Evolutionary conservation across 2,888 invertebrate genomes (phyloP).

Genomic region (Drosophila antonietae): DNA sequence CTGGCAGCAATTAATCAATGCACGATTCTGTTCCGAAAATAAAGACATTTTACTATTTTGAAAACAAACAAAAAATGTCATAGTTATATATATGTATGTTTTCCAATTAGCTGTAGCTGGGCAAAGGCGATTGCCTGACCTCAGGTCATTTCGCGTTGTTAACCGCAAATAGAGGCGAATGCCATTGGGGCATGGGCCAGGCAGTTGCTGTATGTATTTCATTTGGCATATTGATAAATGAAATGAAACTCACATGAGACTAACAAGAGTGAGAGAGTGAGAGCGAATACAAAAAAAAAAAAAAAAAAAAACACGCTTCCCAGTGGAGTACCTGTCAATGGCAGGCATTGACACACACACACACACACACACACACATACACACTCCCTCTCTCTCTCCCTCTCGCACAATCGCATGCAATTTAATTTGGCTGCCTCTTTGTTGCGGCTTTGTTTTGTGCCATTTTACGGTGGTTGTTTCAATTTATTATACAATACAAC

Average conservation of each 20-base stretch:
- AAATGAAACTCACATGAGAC: slow-evolving; percentile 51
- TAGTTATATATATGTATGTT: not conserved
- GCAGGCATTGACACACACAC: slow-evolving; percentile 45
- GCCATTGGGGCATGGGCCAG: not conserved
- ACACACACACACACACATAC: slow-evolving; percentile 14
- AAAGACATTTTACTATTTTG: slow-evolving; percentile 32
- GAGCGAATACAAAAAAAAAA: not conserved
- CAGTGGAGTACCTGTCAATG: slow-evolving; percentile 64
- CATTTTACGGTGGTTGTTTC: slow-evolving; percentile 77
- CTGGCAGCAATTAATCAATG: slow-evolving; percentile 8
- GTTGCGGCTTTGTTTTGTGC: slow-evolving; percentile 71
- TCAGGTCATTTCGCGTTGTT: slow-evolving; percentile 33
- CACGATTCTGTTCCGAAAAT: slow-evolving; percentile 12
- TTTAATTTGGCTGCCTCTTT: slow-evolving; percentile 73
- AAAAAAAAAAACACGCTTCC: slow-evolving; percentile 15
- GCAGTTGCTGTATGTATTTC: slow-evolving; percentile 43
- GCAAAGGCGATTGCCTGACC: slow-evolving; percentile 33
- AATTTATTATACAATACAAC: slow-evolving; percentile 66
- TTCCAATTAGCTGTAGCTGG: slow-evolving; percentile 29
- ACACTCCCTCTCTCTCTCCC: not conserved
- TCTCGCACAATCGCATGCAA: slow-evolving; percentile 56
- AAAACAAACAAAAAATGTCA: slow-evolving; percentile 1
- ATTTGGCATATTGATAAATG: slow-evolving; percentile 76
- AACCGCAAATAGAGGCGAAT: slow-evolving; percentile 44
- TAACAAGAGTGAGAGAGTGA: not conserved